These are phyloP conservation scores for Scaptomyza reducta DNA, from an alignment of 2,888 invertebrate genomes.

Conservation along the genomic window DNA sequence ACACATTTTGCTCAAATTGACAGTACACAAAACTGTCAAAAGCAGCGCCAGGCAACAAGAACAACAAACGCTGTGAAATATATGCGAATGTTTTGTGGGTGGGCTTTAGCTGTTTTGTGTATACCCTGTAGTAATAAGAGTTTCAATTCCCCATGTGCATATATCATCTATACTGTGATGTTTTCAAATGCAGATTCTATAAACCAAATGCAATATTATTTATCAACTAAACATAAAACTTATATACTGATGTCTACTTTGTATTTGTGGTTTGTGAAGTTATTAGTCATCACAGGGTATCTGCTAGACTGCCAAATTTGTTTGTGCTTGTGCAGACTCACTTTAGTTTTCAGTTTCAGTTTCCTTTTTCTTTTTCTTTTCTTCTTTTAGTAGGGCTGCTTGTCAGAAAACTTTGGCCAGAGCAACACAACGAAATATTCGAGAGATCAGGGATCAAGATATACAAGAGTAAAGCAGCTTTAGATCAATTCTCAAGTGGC, in stretches of 20 bases:
- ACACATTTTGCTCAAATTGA: conserved; percentile 74
- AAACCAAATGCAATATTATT: too few species aligned
- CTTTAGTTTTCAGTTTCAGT: too few species aligned
- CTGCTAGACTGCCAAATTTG: too few species aligned
- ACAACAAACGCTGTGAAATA: conserved; percentile 55
- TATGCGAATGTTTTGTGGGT: conserved; percentile 50
- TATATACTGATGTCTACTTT: too few species aligned
- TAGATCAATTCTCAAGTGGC: conserved; percentile 27
- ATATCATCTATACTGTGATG: not conserved
- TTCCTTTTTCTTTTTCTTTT: not conserved
- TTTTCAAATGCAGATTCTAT: too few species aligned
- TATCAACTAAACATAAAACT: too few species aligned
- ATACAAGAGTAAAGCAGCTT: conserved; percentile 7
- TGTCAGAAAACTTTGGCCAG: too few species aligned
- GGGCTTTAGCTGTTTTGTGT: conserved; percentile 12
- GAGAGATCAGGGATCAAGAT: conserved; percentile 49
- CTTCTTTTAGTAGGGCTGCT: not conserved
- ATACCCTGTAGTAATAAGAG: conserved; percentile 11
- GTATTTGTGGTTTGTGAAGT: too few species aligned
- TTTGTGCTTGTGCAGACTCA: too few species aligned
- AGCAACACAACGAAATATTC: too few species aligned
- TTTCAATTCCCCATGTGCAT: not conserved
- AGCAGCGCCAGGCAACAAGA: conserved; percentile 51
- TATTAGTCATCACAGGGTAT: too few species aligned
- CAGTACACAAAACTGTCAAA: conserved; percentile 78